Evolutionary conservation across 2,888 invertebrate species (phyloP), one percentile per base, ranked within the genome.

Genomic region (Leucophora obtusa): DNA sequence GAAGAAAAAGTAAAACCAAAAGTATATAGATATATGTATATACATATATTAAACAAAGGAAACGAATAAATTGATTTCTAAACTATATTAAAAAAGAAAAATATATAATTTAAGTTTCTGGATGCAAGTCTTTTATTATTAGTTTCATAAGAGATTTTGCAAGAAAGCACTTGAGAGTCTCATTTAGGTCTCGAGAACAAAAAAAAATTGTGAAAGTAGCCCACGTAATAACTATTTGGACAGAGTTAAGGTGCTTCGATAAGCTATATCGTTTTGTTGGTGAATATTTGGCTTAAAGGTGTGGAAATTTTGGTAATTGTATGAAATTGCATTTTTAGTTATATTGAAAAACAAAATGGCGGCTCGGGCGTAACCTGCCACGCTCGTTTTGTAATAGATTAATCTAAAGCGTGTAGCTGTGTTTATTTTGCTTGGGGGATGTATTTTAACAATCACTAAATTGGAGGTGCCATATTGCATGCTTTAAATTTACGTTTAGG

Each of bases 41-140:
- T 21, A 21, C 21, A 43, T 10, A 58, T 72, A 14, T 56, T 58
- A 21, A 71, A 62, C 43, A 54, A 72, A 70, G 51, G 62, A 11
- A 59, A 50, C 18, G 47, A 66, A 50, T 58, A 58, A 53, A 53
- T n/a, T 2, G 24, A 28, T 28, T 28, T 1, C 28, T 28, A 66
- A 47, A 74, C 35, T 66, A 38, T 59, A 66, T 51, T 56, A 70
- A 65, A 70, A 21, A 28, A 28, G 28, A 28, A 28, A 28, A 77
- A 79, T 79, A 77, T 56, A 79, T 59, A 59, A 73, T 66, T n/a
- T 15, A 69, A 72, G n/a, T 66, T 53, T 50, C 33, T 59, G 62
- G 68, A 81, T 70, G 76, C 59, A 68, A 73, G 59, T 78, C 80
- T 82, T 82, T 82, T 82, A 82, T 82, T 83, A 38, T 68, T 82